Evolutionary conservation across 1,140 invertebrate genomes (phyloP).

Genomic region (Oedothorax gibbosus): DNA sequence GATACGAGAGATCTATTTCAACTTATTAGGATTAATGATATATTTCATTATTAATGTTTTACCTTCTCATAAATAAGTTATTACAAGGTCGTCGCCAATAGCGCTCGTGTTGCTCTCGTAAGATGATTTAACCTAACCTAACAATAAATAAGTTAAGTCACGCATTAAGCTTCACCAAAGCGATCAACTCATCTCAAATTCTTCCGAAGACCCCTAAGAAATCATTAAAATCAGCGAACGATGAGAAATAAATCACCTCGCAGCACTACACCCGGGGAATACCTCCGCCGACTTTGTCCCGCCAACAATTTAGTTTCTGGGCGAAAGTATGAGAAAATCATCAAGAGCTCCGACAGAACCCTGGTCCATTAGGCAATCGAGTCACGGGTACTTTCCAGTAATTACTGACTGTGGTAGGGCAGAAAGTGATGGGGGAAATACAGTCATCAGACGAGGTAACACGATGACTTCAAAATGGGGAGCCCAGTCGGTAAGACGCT

Average conservation of each 20-base stretch:
- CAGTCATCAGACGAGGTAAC: slow-evolving; percentile 15
- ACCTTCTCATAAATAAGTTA: too few species aligned
- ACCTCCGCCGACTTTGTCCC: slow-evolving; percentile 10
- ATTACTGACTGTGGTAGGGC: slow-evolving; percentile 9
- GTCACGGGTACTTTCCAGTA: slow-evolving; percentile 20
- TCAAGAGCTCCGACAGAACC: too few species aligned
- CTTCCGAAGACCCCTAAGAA: neutral
- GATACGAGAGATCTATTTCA: too few species aligned
- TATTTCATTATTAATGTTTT: too few species aligned
- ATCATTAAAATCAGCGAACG: slow-evolving; percentile 13
- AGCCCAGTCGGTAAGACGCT: too few species aligned
- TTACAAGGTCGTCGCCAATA: too few species aligned
- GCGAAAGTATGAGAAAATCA: slow-evolving; percentile 1
- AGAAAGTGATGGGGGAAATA: slow-evolving; percentile 18
- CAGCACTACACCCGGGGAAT: neutral
- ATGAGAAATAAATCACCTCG: slow-evolving; percentile 10
- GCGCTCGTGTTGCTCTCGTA: too few species aligned
- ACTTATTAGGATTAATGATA: too few species aligned
- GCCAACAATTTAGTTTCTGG: slow-evolving; percentile 16
- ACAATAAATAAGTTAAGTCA: too few species aligned
- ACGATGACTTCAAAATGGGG: slow-evolving; percentile 14
- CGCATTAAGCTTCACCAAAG: too few species aligned
- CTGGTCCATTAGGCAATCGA: slow-evolving; percentile 28
- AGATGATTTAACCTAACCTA: too few species aligned
- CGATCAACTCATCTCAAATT: too few species aligned